These are phyloP conservation scores for Sylvietta virens DNA, from an alignment of 2,113 vertebrate species.

Conservation along the genomic window DNA sequence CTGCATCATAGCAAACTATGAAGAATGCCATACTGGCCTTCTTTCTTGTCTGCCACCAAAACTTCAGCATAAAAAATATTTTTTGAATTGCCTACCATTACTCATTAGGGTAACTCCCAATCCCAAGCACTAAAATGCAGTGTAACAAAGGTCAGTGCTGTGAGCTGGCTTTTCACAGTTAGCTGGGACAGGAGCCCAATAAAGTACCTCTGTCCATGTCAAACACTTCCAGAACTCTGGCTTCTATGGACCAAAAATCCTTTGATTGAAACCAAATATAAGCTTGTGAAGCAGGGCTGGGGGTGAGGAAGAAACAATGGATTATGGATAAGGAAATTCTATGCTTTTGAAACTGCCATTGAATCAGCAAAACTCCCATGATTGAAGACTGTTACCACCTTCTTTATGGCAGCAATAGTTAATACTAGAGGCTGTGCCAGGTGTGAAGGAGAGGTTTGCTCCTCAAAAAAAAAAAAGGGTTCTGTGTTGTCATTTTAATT, in stretches of 20 bases:
- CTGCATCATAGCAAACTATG: background rate
- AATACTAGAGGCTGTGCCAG: background rate
- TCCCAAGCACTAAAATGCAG: background rate
- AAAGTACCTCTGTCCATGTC: background rate
- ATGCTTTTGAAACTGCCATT: background rate
- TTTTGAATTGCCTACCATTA: background rate
- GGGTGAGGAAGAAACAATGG: background rate
- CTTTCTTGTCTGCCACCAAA: background rate
- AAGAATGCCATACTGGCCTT: background rate
- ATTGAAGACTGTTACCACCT: background rate
- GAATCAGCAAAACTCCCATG: background rate
- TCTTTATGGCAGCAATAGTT: background rate
- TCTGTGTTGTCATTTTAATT: background rate
- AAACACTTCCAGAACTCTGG: background rate
- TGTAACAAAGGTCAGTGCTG: background rate
- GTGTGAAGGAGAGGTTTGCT: background rate
- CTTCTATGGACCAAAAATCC: background rate
- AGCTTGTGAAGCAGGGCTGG: background rate
- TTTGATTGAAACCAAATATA: slow-evolving; percentile 1
- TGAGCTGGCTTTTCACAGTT: background rate
- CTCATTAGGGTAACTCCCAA: background rate
- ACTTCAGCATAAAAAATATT: background rate
- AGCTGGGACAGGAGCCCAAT: background rate
- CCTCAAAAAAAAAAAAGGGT: background rate
- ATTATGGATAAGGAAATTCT: background rate